phyloP scores from a whole-genome alignment of 2,113 vertebrate species.

The Rissa tridactyla region DNA sequence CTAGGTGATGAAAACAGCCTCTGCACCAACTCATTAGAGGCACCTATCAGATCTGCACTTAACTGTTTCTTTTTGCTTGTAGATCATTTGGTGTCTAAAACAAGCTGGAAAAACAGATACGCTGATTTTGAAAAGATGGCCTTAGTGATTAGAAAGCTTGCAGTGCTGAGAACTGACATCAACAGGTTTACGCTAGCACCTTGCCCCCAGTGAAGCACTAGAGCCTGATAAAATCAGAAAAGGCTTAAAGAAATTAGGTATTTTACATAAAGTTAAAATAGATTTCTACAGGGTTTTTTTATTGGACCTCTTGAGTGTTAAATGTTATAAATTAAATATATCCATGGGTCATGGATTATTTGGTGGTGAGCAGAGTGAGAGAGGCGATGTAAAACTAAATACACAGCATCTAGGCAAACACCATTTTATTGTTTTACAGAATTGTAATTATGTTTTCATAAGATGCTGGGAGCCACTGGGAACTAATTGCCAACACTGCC shows the following conservation, averaged over 20 bases:
- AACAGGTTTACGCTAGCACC: neutral
- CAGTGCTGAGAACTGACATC: neutral
- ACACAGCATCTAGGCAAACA: neutral
- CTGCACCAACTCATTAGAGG: neutral
- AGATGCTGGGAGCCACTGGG: neutral
- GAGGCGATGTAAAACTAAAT: neutral
- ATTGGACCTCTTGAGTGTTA: neutral
- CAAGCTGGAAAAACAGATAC: neutral
- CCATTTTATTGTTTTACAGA: neutral
- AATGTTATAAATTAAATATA: neutral
- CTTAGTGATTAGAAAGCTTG: neutral
- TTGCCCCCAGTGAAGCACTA: neutral
- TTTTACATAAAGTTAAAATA: neutral
- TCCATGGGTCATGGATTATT: neutral
- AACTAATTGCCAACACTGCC: neutral
- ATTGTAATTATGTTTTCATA: neutral
- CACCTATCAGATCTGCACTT: neutral
- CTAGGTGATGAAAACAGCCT: neutral
- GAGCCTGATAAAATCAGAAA: neutral
- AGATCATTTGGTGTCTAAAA: neutral
- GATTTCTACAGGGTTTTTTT: neutral
- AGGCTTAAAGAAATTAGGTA: neutral
- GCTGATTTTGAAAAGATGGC: neutral
- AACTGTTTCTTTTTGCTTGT: neutral
- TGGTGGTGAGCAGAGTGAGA: neutral